Conservation (phyloP, 2,113 vertebrate species). For the Epinephelus cyanopodus region DNA sequence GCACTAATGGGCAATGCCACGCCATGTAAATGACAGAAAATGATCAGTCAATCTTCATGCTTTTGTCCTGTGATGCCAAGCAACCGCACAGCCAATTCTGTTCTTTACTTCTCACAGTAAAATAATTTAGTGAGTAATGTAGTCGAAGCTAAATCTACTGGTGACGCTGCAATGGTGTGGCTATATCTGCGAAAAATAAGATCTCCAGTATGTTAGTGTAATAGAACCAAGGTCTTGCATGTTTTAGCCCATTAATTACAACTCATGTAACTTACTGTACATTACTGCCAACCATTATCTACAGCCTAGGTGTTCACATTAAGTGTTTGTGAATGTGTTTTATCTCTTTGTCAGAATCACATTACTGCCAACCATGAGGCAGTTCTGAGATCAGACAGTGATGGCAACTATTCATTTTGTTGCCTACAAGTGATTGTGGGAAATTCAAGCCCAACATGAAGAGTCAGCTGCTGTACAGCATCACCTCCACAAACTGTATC, state of each 20-base stretch:
- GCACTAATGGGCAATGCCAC: constrained; percentile 51
- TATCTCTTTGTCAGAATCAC: not conserved
- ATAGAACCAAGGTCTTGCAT: constrained; percentile 40
- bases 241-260: constrained; percentile 54
- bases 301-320: not conserved
- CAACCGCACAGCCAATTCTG: not conserved
- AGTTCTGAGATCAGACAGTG: not conserved
- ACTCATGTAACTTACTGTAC: not conserved
- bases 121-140: not conserved
- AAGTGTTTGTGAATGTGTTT: not conserved
- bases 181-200: not conserved
- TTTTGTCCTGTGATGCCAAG: constrained; percentile 32
- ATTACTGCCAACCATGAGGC: constrained; percentile 3
- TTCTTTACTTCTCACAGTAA: not conserved
- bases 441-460: not conserved
- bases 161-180: not conserved
- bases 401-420: not conserved
- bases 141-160: not conserved
- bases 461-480: not conserved
- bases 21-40: constrained; percentile 32
- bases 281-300: not conserved
- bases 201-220: not conserved
- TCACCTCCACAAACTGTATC: not conserved
- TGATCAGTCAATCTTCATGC: not conserved
- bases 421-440: not conserved